Conservation (phyloP, 2,113 vertebrate genomes). For the Pelodiscus sinensis region DNA sequence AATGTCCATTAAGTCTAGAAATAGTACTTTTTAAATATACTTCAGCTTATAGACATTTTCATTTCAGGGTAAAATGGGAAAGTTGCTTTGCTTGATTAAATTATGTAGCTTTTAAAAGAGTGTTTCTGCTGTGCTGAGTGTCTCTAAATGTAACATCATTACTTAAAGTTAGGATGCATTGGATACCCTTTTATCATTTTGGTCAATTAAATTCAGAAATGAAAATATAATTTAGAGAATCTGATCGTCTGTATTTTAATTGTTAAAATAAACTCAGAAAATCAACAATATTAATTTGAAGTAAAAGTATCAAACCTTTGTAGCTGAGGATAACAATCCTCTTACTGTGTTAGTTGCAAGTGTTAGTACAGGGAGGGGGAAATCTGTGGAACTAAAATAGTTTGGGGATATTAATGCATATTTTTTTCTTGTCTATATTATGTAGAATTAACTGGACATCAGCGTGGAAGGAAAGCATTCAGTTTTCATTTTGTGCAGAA, state of each 20-base stretch:
- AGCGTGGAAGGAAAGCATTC: background rate
- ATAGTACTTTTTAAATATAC: slow-evolving; percentile 41
- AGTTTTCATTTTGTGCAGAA: background rate
- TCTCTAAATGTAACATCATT: slow-evolving; percentile 15
- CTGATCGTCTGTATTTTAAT: slow-evolving; percentile 22
- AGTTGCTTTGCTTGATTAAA: slow-evolving; percentile 57
- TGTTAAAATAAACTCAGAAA: slow-evolving; percentile 41
- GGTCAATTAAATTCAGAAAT: slow-evolving; percentile 36
- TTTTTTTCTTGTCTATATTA: background rate
- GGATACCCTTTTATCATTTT: slow-evolving; percentile 10
- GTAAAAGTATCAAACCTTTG: background rate
- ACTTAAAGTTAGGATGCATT: slow-evolving; percentile 32
- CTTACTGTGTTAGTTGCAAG: accelerated
- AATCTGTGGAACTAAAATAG: background rate
- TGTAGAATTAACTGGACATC: background rate
- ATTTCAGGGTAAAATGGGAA: slow-evolving; percentile 14
- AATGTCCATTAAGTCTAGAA: slow-evolving; percentile 31
- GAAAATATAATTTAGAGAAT: slow-evolving; percentile 26
- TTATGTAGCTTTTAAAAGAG: slow-evolving; percentile 23
- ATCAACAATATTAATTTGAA: background rate
- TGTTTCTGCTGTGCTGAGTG: slow-evolving; percentile 30
- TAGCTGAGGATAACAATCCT: background rate
- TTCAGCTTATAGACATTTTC: slow-evolving; percentile 1
- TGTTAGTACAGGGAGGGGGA: background rate
- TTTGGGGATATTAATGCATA: background rate